Evolutionary conservation across 2,888 invertebrate species (phyloP).

Genomic region (Thecocarcelia acutangulata): DNA sequence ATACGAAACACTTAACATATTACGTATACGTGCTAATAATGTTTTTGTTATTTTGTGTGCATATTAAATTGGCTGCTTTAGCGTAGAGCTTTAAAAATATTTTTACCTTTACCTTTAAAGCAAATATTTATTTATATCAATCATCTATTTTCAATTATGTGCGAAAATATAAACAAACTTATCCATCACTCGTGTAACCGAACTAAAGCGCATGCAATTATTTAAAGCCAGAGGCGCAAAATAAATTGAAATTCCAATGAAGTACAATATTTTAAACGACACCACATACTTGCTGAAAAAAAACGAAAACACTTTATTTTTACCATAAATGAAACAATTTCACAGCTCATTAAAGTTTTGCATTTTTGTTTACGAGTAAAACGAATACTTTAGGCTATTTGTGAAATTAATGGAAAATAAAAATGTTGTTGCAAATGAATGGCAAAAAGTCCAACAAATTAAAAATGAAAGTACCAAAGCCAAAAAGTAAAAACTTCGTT

Average conservation of each 20-base stretch:
- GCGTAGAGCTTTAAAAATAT: neutral
- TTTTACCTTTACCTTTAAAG: neutral
- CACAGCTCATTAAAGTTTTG: constrained; percentile 15
- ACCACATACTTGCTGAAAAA: no score
- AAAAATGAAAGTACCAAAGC: no score
- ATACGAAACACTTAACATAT: constrained; percentile 7
- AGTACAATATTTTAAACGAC: neutral
- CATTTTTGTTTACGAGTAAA: neutral
- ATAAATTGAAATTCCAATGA: constrained; percentile 31
- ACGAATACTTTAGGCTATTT: neutral
- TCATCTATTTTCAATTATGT: neutral
- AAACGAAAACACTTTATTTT: neutral
- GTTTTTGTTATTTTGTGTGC: neutral
- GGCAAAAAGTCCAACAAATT: neutral
- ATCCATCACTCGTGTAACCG: neutral
- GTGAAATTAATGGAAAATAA: neutral
- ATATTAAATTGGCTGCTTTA: neutral
- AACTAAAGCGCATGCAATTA: neutral
- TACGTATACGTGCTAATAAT: neutral
- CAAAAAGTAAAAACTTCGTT: no score
- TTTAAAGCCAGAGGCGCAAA: constrained; percentile 3
- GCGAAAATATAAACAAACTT: neutral
- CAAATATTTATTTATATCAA: neutral
- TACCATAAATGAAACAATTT: neutral
- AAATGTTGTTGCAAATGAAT: neutral